phyloP scores from a whole-genome alignment of 1,140 invertebrate species.

The Zaprionus vittiger region DNA sequence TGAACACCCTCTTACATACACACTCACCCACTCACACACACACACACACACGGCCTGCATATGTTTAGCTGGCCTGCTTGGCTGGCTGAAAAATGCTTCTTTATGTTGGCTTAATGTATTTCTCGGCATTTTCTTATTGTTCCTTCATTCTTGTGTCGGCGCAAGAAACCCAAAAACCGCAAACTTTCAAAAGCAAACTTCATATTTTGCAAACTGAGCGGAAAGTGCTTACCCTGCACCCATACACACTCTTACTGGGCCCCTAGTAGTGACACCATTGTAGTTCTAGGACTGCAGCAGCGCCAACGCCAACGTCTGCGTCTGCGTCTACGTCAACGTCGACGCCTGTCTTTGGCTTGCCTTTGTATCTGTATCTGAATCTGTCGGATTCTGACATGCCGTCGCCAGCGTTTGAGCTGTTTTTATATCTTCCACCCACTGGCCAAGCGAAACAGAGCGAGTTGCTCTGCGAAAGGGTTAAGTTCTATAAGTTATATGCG shows the following conservation, averaged over 20 bases:
- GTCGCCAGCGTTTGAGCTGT: constrained; percentile 36
- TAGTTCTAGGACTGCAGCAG: constrained; percentile 30
- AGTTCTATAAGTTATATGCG: background rate
- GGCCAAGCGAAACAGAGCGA: background rate
- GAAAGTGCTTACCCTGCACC: constrained; percentile 44
- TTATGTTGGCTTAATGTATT: constrained; percentile 70
- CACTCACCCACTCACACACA: background rate
- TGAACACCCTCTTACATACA: constrained; percentile 4
- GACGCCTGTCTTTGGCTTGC: constrained; percentile 30
- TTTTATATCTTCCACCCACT: constrained; percentile 2
- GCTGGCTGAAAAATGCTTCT: constrained; percentile 55
- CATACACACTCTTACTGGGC: constrained; percentile 3
- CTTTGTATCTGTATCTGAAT: constrained; percentile 46
- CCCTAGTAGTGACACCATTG: constrained; percentile 58
- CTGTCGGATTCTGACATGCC: constrained; percentile 50
- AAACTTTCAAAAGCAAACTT: constrained; percentile 70
- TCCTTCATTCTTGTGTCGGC: constrained; percentile 20
- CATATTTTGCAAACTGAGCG: constrained; percentile 71
- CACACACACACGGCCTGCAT: constrained; percentile 23
- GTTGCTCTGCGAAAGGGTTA: background rate
- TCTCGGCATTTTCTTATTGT: constrained; percentile 67
- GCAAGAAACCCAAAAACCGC: constrained; percentile 65
- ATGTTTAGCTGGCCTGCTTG: constrained; percentile 49
- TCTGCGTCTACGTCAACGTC: constrained; percentile 10
- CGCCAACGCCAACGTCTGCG: background rate